Evolutionary conservation across 1,140 invertebrate genomes (phyloP).

Genomic region (Notospermus geniculatus): DNA sequence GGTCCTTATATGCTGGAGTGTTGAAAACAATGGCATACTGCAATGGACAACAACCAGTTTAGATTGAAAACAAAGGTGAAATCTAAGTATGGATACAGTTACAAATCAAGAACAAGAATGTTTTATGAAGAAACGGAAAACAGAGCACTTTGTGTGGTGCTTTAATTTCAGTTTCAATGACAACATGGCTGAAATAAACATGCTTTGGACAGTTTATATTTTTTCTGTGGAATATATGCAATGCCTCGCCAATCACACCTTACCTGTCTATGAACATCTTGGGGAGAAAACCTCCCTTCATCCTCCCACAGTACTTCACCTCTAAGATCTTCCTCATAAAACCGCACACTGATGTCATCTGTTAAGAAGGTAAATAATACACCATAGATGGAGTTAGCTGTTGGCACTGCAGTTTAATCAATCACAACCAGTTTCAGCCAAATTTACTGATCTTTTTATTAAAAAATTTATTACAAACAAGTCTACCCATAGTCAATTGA

Average conservation of each 20-base stretch:
- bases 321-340: constrained; percentile 71
- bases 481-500: too few relatives aligned
- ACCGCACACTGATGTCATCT: constrained; percentile 83
- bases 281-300: constrained; percentile 73
- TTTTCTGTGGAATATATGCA: too few relatives aligned
- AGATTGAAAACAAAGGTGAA: background rate
- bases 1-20: constrained; percentile 70
- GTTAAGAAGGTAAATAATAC: constrained; percentile 32
- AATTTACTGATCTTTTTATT: too few relatives aligned
- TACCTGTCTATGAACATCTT: constrained; percentile 83
- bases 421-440: too few relatives aligned
- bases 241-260: too few relatives aligned
- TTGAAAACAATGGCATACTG: constrained; percentile 58
- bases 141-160: background rate
- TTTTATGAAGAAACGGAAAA: background rate
- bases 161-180: constrained; percentile 10
- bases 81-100: background rate
- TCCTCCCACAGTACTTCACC: constrained; percentile 69
- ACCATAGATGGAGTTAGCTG: constrained; percentile 6
- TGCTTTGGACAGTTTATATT: too few relatives aligned
- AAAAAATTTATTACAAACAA: too few relatives aligned
- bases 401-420: constrained; percentile 14
- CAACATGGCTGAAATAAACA: background rate
- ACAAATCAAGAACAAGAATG: background rate
- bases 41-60: too few relatives aligned